Percentiles rank a stretch among this genome's conserved stretches.
phyloP scores from a whole-genome alignment of 2,113 vertebrate genomes.

The Mastomys coucha region DNA sequence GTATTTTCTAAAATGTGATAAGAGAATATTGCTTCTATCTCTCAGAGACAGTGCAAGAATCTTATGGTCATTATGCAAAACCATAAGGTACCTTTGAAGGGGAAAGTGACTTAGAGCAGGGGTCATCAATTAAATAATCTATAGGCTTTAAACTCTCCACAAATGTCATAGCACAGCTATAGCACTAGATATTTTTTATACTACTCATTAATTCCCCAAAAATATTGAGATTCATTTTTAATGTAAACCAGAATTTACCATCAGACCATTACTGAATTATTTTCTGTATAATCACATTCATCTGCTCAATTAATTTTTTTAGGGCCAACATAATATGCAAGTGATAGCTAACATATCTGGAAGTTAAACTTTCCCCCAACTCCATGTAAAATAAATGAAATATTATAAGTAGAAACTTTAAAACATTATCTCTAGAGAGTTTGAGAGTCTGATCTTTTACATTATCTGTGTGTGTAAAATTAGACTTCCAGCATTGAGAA shows the following conservation, averaged over 20 bases:
- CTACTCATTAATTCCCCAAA: constrained; percentile 16
- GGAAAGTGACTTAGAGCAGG: not conserved
- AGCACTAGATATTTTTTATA: not conserved
- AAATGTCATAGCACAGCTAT: not conserved
- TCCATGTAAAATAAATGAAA: not conserved
- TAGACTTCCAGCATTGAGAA: not conserved
- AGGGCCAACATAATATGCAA: not conserved
- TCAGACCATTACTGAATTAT: not conserved
- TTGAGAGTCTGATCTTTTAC: not conserved
- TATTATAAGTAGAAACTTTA: not conserved
- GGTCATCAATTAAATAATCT: not conserved
- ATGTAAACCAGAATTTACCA: constrained; percentile 12
- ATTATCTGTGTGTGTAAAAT: not conserved
- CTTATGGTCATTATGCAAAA: not conserved
- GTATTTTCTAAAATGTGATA: constrained; percentile 15
- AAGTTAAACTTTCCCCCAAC: not conserved
- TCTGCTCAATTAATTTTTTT: constrained; percentile 42
- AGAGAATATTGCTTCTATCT: not conserved
- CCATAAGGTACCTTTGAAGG: not conserved
- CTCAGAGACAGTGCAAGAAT: not conserved
- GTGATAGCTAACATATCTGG: not conserved
- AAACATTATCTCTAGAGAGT: not conserved
- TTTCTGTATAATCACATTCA: not conserved
- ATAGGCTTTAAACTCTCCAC: not conserved
- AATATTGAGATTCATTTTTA: not conserved